phyloP scores from a whole-genome alignment of 2,797 vertebrate species.

The Poeciliopsis presidionis region DNA sequence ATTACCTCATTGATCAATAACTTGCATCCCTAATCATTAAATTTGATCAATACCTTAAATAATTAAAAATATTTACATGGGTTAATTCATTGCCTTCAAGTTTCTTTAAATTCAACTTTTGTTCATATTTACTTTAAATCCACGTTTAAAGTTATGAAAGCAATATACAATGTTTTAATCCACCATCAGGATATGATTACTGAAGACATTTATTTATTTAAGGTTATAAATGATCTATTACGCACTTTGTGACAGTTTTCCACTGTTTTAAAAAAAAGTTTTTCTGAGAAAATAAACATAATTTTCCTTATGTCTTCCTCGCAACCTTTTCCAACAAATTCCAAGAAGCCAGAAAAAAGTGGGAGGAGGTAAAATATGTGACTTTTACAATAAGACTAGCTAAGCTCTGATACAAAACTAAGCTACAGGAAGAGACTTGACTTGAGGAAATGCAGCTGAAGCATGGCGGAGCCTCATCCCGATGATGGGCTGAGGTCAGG shows the following conservation, averaged over 20 bases:
- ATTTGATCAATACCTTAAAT: too few relatives aligned
- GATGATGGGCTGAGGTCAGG: slow-evolving; percentile 6
- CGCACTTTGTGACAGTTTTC: not conserved
- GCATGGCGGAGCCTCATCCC: not conserved
- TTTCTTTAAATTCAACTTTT: not conserved
- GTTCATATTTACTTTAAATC: not conserved
- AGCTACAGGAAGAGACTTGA: not conserved
- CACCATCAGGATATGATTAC: not conserved
- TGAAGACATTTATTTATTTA: not conserved
- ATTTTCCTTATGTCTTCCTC: not conserved
- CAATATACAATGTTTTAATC: not conserved
- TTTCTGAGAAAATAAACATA: not conserved
- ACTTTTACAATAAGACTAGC: not conserved
- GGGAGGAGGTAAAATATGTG: not conserved
- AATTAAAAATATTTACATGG: not conserved
- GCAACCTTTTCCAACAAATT: not conserved
- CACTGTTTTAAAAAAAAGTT: not conserved
- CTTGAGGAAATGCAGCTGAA: not conserved
- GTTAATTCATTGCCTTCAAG: not conserved
- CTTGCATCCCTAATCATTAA: not conserved
- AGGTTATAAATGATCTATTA: not conserved
- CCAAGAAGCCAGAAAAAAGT: not conserved
- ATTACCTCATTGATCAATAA: too few relatives aligned
- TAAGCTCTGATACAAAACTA: not conserved
- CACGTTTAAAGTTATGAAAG: not conserved